These are phyloP conservation scores for Chrysogorgia sp. DNA, from an alignment of 92 coral and sea anemone genomes.

Conservation along the genomic window DNA sequence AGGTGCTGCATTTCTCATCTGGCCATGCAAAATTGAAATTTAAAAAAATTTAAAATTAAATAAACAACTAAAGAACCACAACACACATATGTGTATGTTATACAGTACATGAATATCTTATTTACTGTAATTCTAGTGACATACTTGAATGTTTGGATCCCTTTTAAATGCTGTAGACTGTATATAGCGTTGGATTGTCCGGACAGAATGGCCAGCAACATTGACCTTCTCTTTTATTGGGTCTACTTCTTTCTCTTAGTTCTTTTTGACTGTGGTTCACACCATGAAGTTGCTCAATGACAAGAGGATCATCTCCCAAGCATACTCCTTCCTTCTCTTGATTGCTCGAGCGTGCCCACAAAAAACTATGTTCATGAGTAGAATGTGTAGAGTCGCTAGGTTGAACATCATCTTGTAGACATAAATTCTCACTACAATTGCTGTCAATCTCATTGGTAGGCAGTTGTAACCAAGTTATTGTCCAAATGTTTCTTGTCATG, in stretches of 20 bases:
- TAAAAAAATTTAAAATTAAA: no score
- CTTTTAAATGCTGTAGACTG: conserved; percentile 40
- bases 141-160: conserved; percentile 36
- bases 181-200: conserved; percentile 51
- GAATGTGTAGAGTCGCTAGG: no score
- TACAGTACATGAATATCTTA: neutral
- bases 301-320: conserved; percentile 31
- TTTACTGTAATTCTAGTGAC: conserved; percentile 35
- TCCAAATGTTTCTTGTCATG: no score
- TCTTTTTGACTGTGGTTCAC: conserved; percentile 34
- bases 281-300: conserved; percentile 33
- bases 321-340: conserved; percentile 27
- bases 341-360: no score
- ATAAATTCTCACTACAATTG: no score
- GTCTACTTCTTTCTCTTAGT: conserved; percentile 27
- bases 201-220: conserved; percentile 58
- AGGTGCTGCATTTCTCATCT: no score
- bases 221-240: conserved; percentile 60
- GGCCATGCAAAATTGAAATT: no score
- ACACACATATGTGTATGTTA: neutral
- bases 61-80: no score
- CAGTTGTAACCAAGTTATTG: no score
- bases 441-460: no score
- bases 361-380: conserved; percentile 41
- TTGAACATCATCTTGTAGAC: no score